Evolutionary conservation across 2,113 vertebrate species (phyloP), one percentile per base, ranked within the genome.

Genomic region (Salvelinus fontinalis): DNA sequence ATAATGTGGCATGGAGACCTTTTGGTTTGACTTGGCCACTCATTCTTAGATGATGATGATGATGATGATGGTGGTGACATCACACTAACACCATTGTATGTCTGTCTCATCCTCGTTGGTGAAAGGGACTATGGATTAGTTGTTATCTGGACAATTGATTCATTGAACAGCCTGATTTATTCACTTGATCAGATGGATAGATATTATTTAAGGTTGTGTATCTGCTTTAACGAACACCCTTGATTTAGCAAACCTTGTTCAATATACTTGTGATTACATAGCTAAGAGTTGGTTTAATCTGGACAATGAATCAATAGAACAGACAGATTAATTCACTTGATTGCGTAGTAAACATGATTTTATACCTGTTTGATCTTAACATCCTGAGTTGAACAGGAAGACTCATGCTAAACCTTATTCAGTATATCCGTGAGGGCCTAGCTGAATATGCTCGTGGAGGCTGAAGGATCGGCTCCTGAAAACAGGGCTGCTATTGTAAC

Each of bases 1-100:
- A 82, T 90, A 91, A 92, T 88, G 77, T 79, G 81, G 84, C 89
- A 79, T 86, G 87, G 86, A 89, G 88, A 89, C 88, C 88, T 89
- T 77, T 77, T 90, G 80, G 75, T 85, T 86, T 83, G 83, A 78
- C 80, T 89, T 72, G 78, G 76, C 65, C 48, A 49, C 29, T 74
- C 34, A 44, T 44, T 54, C 51, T 54, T 79, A 75, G 70, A 80
- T 76, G 83, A 29, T 75, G 70, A 79, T 76, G 83, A 29, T 75
- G 70, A 79, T 76, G 83, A 29, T 71, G 39, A 2, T 44, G 39
- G 9, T 44, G 79, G 48, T 77, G 14, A 69, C 73, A 75, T 75
- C 81, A 84, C 74, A 72, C 59, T 68, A 26, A 81, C 83, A 70
- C 54, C 6, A 54, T 71, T 85, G 81, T 80, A 76, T 73, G 74